Percentiles rank a stretch among this genome's conserved stretches.
Evolutionary conservation across 2,888 invertebrate species (phyloP).

Genomic region (Tinea pellionella): DNA sequence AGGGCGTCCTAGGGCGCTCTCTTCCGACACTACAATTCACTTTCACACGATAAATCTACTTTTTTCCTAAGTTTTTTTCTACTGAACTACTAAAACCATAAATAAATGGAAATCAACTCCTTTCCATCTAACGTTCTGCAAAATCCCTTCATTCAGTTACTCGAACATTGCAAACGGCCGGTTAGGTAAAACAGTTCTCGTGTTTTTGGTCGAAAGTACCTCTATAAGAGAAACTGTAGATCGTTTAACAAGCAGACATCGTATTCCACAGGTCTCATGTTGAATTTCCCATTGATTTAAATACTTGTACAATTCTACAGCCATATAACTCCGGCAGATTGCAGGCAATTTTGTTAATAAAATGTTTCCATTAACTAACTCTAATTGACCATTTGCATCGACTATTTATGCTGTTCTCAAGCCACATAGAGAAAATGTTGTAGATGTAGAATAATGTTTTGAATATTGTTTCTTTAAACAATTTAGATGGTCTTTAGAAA

Average conservation of each 20-base stretch:
- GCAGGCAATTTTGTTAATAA: conserved; percentile 6
- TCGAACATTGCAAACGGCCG: conserved; percentile 39
- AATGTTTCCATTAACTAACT: conserved; percentile 6
- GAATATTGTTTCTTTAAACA: background rate
- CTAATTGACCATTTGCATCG: conserved; percentile 7
- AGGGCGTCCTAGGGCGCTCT: too few species aligned
- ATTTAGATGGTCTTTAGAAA: background rate
- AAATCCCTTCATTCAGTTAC: conserved; percentile 22
- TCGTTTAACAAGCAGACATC: conserved; percentile 11
- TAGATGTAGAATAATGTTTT: background rate
- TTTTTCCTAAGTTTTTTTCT: too few species aligned
- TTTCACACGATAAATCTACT: too few species aligned
- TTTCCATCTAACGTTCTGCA: conserved; percentile 16
- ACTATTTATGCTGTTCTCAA: background rate
- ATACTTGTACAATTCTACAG: conserved; percentile 5
- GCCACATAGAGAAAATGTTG: conserved; percentile 2
- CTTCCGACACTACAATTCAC: too few species aligned
- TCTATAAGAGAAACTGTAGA: conserved; percentile 5
- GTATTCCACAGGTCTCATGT: conserved; percentile 9
- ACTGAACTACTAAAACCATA: too few species aligned
- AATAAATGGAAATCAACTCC: background rate
- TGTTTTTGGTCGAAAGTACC: conserved; percentile 48
- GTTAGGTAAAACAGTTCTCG: conserved; percentile 60
- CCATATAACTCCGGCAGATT: conserved; percentile 7
- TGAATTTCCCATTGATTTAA: conserved; percentile 12